A percentile compares a stretch with the other conserved stretches of the same genome.
Evolutionary conservation across 2,888 invertebrate species (phyloP).

Genomic region (Sarcophaga rosellei): DNA sequence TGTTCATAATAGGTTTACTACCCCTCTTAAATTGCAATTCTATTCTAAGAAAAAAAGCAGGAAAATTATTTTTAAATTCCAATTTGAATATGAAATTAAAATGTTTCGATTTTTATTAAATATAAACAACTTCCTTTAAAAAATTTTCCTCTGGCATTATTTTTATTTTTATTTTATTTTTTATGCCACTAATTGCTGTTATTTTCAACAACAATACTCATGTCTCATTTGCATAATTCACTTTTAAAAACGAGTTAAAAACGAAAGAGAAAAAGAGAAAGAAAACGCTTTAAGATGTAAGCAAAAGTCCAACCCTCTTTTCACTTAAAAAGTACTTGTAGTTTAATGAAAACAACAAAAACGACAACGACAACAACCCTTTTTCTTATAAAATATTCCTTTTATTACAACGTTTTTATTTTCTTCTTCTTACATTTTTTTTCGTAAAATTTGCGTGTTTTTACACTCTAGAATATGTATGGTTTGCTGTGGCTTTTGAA

Average conservation of each 20-base stretch:
- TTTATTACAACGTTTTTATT: background rate
- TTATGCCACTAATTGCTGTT: conserved; percentile 62
- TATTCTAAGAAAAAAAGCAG: too few relatives aligned
- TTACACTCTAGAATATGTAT: conserved; percentile 18
- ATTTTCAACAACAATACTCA: conserved; percentile 59
- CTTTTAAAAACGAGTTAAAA: conserved; percentile 35
- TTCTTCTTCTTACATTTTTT: background rate
- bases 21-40: too few relatives aligned
- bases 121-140: conserved; percentile 48
- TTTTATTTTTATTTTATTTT: conserved; percentile 25
- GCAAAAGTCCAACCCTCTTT: background rate
- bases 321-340: background rate
- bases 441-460: conserved; percentile 54
- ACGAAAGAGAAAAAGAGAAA: conserved; percentile 10
- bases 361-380: background rate
- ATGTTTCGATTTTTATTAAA: conserved; percentile 9
- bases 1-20: too few relatives aligned
- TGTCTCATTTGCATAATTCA: conserved; percentile 65
- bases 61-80: too few relatives aligned
- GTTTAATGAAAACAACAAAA: background rate
- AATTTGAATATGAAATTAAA: background rate
- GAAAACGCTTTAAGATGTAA: background rate
- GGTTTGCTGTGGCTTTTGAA: background rate
- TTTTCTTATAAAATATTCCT: background rate
- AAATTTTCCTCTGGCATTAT: background rate